phyloP scores from a whole-genome alignment of 2,888 invertebrate species.

The Agrilus biguttatus region DNA sequence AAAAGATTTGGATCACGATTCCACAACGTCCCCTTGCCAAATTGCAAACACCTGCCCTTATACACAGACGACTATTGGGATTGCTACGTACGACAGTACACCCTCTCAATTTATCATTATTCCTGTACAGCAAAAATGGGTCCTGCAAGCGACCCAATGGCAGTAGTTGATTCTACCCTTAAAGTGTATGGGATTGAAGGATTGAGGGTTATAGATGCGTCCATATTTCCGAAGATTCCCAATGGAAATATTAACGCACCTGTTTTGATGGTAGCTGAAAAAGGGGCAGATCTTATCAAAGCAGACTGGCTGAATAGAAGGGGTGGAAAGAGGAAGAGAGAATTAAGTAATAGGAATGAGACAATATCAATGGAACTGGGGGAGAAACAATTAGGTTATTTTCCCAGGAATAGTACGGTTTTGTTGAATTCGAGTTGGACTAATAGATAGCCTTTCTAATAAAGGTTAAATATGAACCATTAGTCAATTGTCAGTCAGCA shows the following conservation, averaged over 20 bases:
- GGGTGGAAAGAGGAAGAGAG: slow-evolving; percentile 9
- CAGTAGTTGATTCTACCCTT: slow-evolving; percentile 67
- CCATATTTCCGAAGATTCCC: slow-evolving; percentile 74
- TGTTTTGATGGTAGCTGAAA: slow-evolving; percentile 74
- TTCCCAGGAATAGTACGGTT: too few relatives aligned
- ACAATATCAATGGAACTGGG: too few relatives aligned
- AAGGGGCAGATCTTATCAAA: slow-evolving; percentile 68
- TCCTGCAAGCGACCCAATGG: slow-evolving; percentile 56
- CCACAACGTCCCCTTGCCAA: slow-evolving; percentile 60
- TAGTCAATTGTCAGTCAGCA: too few relatives aligned
- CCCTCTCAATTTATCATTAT: slow-evolving; percentile 78
- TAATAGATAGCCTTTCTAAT: too few relatives aligned
- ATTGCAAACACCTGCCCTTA: slow-evolving; percentile 63
- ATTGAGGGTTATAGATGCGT: slow-evolving; percentile 70
- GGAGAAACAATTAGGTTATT: too few relatives aligned
- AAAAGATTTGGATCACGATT: slow-evolving; percentile 65
- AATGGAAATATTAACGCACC: slow-evolving; percentile 80
- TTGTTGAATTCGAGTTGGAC: too few relatives aligned
- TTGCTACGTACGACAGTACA: slow-evolving; percentile 68
- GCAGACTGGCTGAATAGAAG: slow-evolving; percentile 42
- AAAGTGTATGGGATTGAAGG: slow-evolving; percentile 65
- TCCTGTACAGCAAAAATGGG: slow-evolving; percentile 81
- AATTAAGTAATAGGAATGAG: slow-evolving; percentile 19
- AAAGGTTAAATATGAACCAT: too few relatives aligned
- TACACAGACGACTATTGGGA: slow-evolving; percentile 82